These are phyloP conservation scores for Mormyrops boulengeri DNA, from an alignment of 2,797 vertebrate species.

Conservation along the genomic window DNA sequence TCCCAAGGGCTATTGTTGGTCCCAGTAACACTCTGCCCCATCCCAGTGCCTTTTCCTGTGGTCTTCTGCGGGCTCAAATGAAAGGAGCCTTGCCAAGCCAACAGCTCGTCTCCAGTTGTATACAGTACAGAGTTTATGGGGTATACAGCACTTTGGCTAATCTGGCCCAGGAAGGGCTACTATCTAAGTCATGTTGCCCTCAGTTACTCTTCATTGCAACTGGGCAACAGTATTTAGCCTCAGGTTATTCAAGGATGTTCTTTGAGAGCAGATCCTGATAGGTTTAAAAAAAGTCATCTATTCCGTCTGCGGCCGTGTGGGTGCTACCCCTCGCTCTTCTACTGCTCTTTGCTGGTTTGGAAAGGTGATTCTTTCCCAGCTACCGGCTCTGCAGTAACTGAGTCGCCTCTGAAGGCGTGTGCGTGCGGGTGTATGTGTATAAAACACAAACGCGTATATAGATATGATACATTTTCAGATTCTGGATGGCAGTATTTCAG, in stretches of 20 bases:
- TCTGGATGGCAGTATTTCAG: not conserved
- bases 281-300: not conserved
- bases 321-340: no score
- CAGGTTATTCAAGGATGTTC: not conserved
- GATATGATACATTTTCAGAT: not conserved
- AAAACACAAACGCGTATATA: not conserved
- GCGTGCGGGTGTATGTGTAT: not conserved
- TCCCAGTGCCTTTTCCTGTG: not conserved
- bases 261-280: not conserved
- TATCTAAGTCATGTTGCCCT: not conserved
- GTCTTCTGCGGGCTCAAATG: not conserved
- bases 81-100: not conserved
- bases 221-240: not conserved
- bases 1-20: not conserved
- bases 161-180: not conserved
- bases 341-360: not conserved
- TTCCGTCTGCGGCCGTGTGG: not conserved
- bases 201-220: not conserved
- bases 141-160: not conserved
- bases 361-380: not conserved
- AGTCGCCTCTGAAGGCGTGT: not conserved
- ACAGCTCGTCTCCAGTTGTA: not conserved
- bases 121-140: not conserved
- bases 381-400: not conserved
- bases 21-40: not conserved